A percentile compares a stretch with the other conserved stretches of the same genome.
Conservation (phyloP, 37 sponge, comb jelly and placozoan genomes). For the Lycopodina hypogea region DNA sequence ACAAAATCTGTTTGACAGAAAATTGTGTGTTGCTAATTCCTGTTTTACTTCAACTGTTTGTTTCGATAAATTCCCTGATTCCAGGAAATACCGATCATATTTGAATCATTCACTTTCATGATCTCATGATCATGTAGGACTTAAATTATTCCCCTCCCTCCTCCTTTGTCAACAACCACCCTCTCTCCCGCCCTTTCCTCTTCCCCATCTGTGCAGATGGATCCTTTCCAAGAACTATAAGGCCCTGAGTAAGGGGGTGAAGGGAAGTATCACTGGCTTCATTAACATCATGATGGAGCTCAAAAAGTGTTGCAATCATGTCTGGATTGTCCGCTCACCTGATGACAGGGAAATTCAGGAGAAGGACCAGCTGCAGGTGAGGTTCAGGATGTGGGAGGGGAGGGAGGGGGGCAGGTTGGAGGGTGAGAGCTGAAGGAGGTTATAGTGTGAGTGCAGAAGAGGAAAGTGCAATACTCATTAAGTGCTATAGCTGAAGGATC, state of each 20-base stretch:
- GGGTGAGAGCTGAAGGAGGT: not conserved
- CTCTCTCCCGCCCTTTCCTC: not conserved
- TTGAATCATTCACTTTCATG: no score
- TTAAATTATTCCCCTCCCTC: no score
- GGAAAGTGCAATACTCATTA: not conserved
- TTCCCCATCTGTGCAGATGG: constrained; percentile 49
- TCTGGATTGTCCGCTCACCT: constrained; percentile 69
- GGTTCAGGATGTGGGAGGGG: not conserved
- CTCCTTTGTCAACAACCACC: no score
- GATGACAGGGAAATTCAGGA: constrained; percentile 48
- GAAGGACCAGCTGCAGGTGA: constrained; percentile 58
- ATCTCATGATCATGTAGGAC: no score
- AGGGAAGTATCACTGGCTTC: constrained; percentile 85
- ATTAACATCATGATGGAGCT: constrained; percentile 98
- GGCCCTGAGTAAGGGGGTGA: constrained; percentile 87
- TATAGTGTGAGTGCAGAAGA: not conserved
- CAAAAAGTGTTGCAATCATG: constrained; percentile 99
- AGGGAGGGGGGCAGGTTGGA: not conserved
- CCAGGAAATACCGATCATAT: no score
- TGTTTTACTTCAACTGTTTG: no score
- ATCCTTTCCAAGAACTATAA: constrained; percentile 95
- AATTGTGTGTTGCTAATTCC: no score
- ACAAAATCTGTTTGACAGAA: no score
- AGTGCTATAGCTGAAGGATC: no score
- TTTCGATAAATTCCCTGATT: no score